A percentile compares a stretch with the other conserved stretches of the same genome.
Evolutionary conservation across 2,113 vertebrate species (phyloP).

Genomic region (Mirounga angustirostris): DNA sequence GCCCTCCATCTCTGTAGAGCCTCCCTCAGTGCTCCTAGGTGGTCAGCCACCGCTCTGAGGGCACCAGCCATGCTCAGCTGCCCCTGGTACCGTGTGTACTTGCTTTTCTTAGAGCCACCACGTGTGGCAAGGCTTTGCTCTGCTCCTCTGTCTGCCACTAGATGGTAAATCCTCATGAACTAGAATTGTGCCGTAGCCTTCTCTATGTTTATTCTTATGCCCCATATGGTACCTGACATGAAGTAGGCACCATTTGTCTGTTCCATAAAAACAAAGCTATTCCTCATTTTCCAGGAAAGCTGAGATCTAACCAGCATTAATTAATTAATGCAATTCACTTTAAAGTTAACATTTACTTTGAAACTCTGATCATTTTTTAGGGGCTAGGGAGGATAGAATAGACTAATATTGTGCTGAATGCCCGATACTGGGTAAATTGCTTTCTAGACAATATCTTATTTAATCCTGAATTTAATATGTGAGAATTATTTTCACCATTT

Average conservation of each 20-base stretch:
- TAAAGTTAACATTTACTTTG: neutral
- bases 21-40: neutral
- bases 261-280: neutral
- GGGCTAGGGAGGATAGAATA: neutral
- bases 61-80: accelerated
- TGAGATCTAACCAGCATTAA: neutral
- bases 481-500: neutral
- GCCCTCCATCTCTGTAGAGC: accelerated
- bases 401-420: neutral
- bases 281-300: neutral
- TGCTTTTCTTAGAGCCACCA: neutral
- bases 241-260: neutral
- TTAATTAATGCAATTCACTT: neutral
- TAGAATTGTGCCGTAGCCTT: neutral
- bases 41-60: neutral
- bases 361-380: neutral
- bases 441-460: neutral
- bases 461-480: neutral
- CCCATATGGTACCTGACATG: neutral
- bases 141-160: neutral
- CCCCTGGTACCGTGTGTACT: accelerated
- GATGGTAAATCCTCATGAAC: neutral
- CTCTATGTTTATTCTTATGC: neutral
- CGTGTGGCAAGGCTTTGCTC: neutral
- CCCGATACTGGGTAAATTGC: too few relatives aligned